Evolutionary conservation across 2,113 vertebrate genomes (phyloP).

Genomic region (Thalassoma bifasciatum): DNA sequence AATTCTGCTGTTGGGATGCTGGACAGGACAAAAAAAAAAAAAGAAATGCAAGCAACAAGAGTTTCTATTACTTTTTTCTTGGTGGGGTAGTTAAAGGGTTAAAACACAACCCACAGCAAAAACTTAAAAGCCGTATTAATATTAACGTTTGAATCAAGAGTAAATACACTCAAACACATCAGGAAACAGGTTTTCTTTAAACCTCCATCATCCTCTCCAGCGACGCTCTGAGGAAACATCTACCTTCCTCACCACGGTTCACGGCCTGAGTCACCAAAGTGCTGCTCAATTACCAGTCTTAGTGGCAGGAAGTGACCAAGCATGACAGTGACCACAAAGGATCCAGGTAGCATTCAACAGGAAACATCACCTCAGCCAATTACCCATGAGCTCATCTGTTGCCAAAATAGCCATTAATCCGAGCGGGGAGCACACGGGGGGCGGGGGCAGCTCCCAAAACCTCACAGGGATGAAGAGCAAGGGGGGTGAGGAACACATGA

Average conservation of each 20-base stretch:
- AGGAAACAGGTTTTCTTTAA: no score
- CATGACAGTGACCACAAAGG: constrained; percentile 68
- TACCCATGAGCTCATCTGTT: constrained; percentile 82
- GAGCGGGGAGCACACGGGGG: constrained; percentile 67
- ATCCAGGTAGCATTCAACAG: constrained; percentile 78
- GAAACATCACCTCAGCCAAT: constrained; percentile 80
- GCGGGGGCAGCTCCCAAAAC: constrained; percentile 30
- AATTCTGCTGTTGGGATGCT: no score
- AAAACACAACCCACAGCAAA: no score
- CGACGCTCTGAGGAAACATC: constrained; percentile 48
- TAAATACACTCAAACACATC: no score
- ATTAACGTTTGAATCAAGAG: no score
- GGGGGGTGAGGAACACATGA: constrained; percentile 29
- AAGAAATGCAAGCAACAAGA: no score
- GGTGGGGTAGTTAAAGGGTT: no score
- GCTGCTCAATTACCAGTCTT: constrained; percentile 74
- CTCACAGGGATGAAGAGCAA: constrained; percentile 14
- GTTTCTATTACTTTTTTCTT: no score
- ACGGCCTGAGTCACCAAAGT: constrained; percentile 55
- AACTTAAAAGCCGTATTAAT: no score
- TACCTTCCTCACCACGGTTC: constrained; percentile 53
- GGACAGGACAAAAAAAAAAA: no score
- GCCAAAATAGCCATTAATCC: constrained; percentile 84
- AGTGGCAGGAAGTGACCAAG: constrained; percentile 51
- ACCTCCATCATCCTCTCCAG: constrained; percentile 46